A percentile compares a stretch with the other conserved stretches of the same genome.
Conservation (phyloP, 2,113 vertebrate species). For the Notothenia rossii region DNA sequence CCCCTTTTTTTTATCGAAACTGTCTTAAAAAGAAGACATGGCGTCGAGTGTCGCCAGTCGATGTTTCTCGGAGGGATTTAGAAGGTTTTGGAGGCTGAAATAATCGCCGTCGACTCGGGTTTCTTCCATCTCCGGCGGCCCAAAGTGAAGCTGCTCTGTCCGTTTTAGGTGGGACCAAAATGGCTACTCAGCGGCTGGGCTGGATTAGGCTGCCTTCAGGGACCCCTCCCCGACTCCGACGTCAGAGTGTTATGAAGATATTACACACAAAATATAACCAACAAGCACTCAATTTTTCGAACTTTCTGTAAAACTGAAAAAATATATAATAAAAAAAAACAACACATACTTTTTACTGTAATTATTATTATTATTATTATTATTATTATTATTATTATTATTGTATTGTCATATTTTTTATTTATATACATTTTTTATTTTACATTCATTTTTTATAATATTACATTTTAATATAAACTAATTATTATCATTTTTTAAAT, state of each 20-base stretch:
- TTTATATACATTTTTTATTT: too few relatives aligned
- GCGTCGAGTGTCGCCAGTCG: slow-evolving; percentile 12
- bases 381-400: too few relatives aligned
- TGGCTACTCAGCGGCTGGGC: slow-evolving; percentile 87
- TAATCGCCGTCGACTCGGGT: slow-evolving; percentile 71
- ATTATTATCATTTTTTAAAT: too few relatives aligned
- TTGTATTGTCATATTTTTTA: too few relatives aligned
- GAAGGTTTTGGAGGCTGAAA: slow-evolving; percentile 16
- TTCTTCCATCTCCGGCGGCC: slow-evolving; percentile 79
- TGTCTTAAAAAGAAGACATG: slow-evolving; percentile 45
- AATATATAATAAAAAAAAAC: too few relatives aligned
- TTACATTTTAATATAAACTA: too few relatives aligned
- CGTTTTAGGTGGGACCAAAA: slow-evolving; percentile 89
- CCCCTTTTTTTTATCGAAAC: not conserved
- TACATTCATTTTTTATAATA: too few relatives aligned
- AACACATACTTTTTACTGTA: too few relatives aligned
- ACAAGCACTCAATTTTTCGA: too few relatives aligned
- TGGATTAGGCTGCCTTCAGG: slow-evolving; percentile 76
- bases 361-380: too few relatives aligned
- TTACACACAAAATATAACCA: too few relatives aligned
- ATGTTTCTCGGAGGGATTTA: slow-evolving; percentile 21
- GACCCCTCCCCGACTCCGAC: slow-evolving; percentile 46
- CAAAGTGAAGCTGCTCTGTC: slow-evolving; percentile 70
- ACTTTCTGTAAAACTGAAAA: too few relatives aligned
- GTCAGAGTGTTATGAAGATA: not conserved